Percentiles rank a stretch among this genome's conserved stretches.
These are phyloP conservation scores for Microctonus brassicae DNA, from an alignment of 2,888 invertebrate genomes.

Conservation along the genomic window DNA sequence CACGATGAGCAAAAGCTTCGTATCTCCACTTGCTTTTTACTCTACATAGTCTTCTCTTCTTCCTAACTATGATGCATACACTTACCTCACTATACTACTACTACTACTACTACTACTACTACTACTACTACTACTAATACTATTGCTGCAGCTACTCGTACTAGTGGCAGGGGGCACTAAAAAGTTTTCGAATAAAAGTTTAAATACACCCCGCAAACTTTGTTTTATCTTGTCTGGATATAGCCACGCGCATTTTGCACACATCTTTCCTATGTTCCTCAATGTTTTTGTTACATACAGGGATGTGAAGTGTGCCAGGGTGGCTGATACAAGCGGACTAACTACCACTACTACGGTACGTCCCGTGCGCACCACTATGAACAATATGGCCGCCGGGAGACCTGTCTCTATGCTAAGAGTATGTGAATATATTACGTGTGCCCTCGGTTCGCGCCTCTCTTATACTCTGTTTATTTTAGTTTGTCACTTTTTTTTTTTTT, in stretches of 20 bases:
- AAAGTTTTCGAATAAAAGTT: constrained; percentile 69
- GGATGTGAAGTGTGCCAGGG: neutral
- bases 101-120: too few relatives aligned
- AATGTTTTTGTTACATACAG: neutral
- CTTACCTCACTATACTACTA: constrained; percentile 22
- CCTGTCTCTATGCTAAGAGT: constrained; percentile 57
- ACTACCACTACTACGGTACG: constrained; percentile 36
- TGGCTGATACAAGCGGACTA: constrained; percentile 13
- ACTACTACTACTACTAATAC: too few relatives aligned
- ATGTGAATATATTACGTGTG: constrained; percentile 52
- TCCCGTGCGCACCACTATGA: constrained; percentile 37
- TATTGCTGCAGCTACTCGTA: too few relatives aligned
- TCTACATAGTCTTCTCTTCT: constrained; percentile 14
- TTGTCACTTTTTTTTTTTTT: constrained; percentile 27
- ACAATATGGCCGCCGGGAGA: constrained; percentile 58
- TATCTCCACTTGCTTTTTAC: constrained; percentile 18
- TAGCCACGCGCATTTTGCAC: neutral
- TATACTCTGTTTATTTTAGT: constrained; percentile 19
- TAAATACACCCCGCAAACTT: constrained; percentile 65
- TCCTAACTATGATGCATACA: neutral
- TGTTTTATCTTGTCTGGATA: constrained; percentile 50
- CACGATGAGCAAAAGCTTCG: constrained; percentile 19
- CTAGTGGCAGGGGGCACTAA: constrained; percentile 51
- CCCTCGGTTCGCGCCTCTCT: neutral
- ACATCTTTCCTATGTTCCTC: neutral